Evolutionary conservation across 2,113 vertebrate genomes (phyloP), one percentile per base, ranked within the genome.

Genomic region (Cottus gobio): DNA sequence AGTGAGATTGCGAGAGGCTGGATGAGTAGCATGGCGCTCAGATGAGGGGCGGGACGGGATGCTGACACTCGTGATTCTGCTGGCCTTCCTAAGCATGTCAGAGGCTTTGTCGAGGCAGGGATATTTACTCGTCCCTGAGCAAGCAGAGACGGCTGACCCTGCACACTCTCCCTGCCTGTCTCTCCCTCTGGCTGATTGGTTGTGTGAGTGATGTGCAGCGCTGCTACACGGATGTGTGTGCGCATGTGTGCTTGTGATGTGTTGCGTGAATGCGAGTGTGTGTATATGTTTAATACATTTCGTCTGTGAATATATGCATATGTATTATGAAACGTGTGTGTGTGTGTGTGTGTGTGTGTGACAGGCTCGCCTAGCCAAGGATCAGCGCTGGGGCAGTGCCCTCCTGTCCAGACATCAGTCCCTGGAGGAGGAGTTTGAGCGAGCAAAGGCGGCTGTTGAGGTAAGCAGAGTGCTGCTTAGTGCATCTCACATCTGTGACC

Each of bases 371-470:
- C 90, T 97, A 69, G 92, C 89, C 67, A 99, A 96, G 94, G 97
- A 99, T 71, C 96, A 96, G 54, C 95, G 96, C 9, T 97, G 95
- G 96, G 97, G 97, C 79, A 95, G 95, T 5, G 90, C 96, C n/a
- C 94, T 96, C 24, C 95, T 99, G 75, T 98, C 98, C 85, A 95
- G 98, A 93, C 97, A 99, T 90, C 98, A 99, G 82, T 99, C 98
- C 77, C 93, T 99, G 84, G 98, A 99, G 94, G 98, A 99, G 80
- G 98, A 99, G 94, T 99, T 98, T 94, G 98, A 99, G 94, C 95
- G 98, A 77, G 98, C 98, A 82, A 99, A 99, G 93, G 98, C 98
- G 83, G 98, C 98, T 50, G 98, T 99, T 75, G 98, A 99, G 97
- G 98, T 99, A 96, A 92, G 90, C 71, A 66, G 8, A 75, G 77